Conservation (phyloP, 1,140 invertebrate genomes). For the Pissodes strobi region DNA sequence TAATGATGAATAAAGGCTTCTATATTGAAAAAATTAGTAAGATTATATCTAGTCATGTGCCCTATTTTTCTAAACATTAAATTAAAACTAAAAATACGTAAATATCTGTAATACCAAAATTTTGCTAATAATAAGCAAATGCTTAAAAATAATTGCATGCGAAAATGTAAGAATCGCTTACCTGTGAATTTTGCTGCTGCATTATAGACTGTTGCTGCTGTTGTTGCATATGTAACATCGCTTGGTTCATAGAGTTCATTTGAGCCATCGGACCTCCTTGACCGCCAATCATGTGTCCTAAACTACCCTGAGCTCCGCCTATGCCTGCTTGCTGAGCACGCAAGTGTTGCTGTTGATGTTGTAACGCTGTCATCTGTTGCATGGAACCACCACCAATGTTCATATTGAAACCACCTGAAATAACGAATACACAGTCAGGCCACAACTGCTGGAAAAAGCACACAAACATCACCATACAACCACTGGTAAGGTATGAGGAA, state of each 20-base stretch:
- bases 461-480: too few relatives aligned
- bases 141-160: not conserved
- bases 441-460: too few relatives aligned
- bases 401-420: conserved; percentile 48
- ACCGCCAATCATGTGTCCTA: conserved; percentile 32
- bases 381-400: conserved; percentile 45
- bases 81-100: too few relatives aligned
- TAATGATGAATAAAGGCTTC: too few relatives aligned
- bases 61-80: too few relatives aligned
- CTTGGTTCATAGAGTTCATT: conserved; percentile 59
- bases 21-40: too few relatives aligned
- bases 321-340: conserved; percentile 42
- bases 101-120: too few relatives aligned
- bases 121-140: too few relatives aligned
- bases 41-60: too few relatives aligned
- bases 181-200: conserved; percentile 52
- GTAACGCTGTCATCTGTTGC: conserved; percentile 49
- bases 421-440: too few relatives aligned
- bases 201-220: conserved; percentile 3
- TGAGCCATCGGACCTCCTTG: conserved; percentile 50
- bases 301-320: conserved; percentile 40
- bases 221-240: conserved; percentile 60
- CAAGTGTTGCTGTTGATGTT: conserved; percentile 54
- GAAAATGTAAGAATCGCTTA: conserved; percentile 24
- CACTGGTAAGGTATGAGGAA: too few relatives aligned